A percentile compares a stretch with the other conserved stretches of the same genome.
phyloP scores from a whole-genome alignment of 1,140 invertebrate species.

The Lucilia sericata region DNA sequence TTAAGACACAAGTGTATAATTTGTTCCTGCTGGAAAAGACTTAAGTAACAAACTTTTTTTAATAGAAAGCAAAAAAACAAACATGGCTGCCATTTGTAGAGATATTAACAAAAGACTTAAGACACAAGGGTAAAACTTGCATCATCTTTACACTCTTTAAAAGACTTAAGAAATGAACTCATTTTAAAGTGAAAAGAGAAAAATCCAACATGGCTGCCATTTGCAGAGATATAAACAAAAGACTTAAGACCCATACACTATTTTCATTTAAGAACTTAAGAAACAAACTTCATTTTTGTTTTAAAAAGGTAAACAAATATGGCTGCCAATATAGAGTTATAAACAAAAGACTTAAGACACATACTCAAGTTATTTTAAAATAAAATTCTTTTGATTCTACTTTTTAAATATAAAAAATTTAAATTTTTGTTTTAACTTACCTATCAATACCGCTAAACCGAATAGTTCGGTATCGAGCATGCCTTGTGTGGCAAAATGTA shows the following conservation, averaged over 20 bases:
- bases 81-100: background rate
- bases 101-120: background rate
- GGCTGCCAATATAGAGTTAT: too few relatives aligned
- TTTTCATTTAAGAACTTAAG: too few relatives aligned
- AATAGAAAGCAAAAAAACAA: background rate
- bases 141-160: background rate
- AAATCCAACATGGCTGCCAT: background rate
- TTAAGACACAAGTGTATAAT: background rate
- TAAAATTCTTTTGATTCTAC: too few relatives aligned
- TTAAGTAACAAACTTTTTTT: too few relatives aligned
- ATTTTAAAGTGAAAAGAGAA: background rate
- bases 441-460: conserved; percentile 83
- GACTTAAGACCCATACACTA: too few relatives aligned
- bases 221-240: too few relatives aligned
- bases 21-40: background rate
- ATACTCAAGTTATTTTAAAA: too few relatives aligned
- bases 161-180: background rate
- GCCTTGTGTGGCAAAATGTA: conserved; percentile 80
- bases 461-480: conserved; percentile 87
- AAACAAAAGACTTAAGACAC: too few relatives aligned
- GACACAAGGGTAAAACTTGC: background rate
- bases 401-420: too few relatives aligned
- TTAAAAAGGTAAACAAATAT: too few relatives aligned
- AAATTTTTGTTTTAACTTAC: conserved; percentile 69
- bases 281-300: too few relatives aligned